Base-by-base conservation (phyloP, 2,888 invertebrate species). In the Ormyrus rosae region DNA sequence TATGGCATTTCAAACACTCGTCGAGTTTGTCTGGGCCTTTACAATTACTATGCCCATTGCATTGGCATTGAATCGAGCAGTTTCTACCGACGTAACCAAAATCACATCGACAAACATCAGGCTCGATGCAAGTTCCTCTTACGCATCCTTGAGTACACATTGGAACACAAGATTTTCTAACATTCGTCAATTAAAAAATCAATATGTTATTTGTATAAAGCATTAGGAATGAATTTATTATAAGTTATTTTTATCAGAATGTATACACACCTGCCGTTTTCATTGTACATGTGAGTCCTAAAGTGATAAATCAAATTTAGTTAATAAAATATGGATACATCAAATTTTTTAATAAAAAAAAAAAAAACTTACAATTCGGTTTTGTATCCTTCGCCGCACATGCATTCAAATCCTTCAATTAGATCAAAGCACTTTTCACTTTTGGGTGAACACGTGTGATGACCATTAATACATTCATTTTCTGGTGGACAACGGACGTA, bases 51-150 rank as follows among this genome's bases (percentile, higher is more conserved):
- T 98, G 98, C 0, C 97, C 97, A 90, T 98, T 98, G 90, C 98
- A 99, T 89, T 96, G 95, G 90, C 98, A 98, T 91, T 97, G 96
- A 83, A 96, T 96, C 85, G 96, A 96, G 90, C 98, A 99, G 92
- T 98, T 97, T 84, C 95, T 95, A 74, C 98, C 98, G 46, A 98
- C 97, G 91, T 96, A 98, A 78, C 98, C 98, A 91, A 99, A 98
- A 92, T 97, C 95, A 89, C 98, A 98, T 83, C 94, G 93, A 88
- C 98, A 98, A 80, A 94, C 93, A 88, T 96, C 94, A 71, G 97
- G 97, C 55, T 95, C 94, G 34, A 96, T 92, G 90, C 97, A 98
- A 19, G 93, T 93, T 84, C 97, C 98, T 87, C 96, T 94, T 61
- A 97, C 96, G 91, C 97, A 97, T 72, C 97, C 96, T 91, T 96